Evolutionary conservation across 2,113 vertebrate species (phyloP).

Genomic region (Gasterosteus nipponicus): DNA sequence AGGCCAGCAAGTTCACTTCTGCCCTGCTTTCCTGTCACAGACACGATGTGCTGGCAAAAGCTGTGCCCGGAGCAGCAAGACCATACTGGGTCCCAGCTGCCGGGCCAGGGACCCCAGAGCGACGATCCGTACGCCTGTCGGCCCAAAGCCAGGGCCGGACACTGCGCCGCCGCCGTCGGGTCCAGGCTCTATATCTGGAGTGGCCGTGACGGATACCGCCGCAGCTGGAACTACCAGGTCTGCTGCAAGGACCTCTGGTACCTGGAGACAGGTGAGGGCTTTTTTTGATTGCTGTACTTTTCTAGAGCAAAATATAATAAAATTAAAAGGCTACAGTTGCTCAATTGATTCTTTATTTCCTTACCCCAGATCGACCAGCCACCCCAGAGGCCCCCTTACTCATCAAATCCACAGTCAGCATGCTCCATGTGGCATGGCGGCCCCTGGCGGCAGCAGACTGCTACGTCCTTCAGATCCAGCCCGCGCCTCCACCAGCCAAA

Average conservation of each 20-base stretch:
- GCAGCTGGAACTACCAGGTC: conserved; percentile 95
- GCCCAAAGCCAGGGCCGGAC: conserved; percentile 92
- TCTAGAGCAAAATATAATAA: not conserved
- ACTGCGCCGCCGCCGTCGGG: conserved; percentile 89
- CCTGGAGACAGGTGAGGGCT: conserved; percentile 92
- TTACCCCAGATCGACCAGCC: conserved; percentile 85
- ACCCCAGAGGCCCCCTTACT: conserved; percentile 89
- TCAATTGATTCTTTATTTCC: not conserved
- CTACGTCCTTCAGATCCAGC: conserved; percentile 92
- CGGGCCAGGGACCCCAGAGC: conserved; percentile 80
- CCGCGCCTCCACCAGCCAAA: conserved; percentile 55
- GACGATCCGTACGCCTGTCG: conserved; percentile 85
- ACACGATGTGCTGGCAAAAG: conserved; percentile 88
- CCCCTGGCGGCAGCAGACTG: conserved; percentile 92
- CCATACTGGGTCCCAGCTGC: conserved; percentile 76
- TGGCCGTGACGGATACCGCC: conserved; percentile 94
- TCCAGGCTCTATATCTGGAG: conserved; percentile 97
- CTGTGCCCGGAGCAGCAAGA: conserved; percentile 86
- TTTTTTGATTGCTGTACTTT: not conserved
- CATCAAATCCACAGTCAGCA: conserved; percentile 92
- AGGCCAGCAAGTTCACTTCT: conserved; percentile 1
- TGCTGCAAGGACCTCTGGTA: conserved; percentile 99
- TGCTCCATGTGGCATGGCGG: conserved; percentile 96
- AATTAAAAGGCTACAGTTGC: not conserved
- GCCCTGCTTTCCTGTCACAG: conserved; percentile 68